Percentiles rank a stretch among this genome's conserved stretches.
These are phyloP conservation scores for Podocnemis expansa DNA, from an alignment of 2,113 vertebrate genomes.

Conservation along the genomic window DNA sequence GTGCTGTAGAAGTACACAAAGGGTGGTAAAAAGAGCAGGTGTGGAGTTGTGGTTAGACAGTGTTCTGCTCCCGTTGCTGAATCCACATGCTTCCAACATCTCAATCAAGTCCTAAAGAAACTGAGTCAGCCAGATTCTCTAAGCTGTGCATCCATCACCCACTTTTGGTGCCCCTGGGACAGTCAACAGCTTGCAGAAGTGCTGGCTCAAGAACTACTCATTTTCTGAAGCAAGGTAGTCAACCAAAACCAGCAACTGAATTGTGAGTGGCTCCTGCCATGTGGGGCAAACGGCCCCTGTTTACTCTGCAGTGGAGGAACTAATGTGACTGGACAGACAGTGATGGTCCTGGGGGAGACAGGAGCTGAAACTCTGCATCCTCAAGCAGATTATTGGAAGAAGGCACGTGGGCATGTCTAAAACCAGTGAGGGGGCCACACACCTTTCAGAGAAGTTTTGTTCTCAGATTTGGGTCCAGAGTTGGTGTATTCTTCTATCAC, in stretches of 20 bases:
- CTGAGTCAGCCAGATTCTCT: background rate
- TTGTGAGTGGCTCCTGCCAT: background rate
- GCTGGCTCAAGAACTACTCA: too few relatives aligned
- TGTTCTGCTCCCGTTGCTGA: background rate
- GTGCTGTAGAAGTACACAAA: background rate
- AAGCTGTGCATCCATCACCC: background rate
- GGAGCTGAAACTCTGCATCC: background rate
- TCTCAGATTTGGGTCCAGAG: background rate
- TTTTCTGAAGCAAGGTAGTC: background rate
- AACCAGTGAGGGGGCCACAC: background rate
- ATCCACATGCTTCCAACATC: background rate
- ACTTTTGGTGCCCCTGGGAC: background rate
- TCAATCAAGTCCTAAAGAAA: background rate
- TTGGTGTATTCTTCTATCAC: background rate
- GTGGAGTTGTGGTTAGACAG: background rate
- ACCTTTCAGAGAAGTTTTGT: background rate
- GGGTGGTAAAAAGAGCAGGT: background rate
- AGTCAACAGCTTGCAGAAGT: too few relatives aligned
- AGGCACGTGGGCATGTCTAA: background rate
- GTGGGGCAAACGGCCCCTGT: background rate
- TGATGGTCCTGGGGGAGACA: background rate
- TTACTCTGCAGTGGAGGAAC: background rate
- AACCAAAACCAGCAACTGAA: background rate
- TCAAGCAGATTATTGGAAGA: background rate
- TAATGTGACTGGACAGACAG: background rate